These are phyloP conservation scores for Lepidostoma basale DNA, from an alignment of 1,140 invertebrate species.

Conservation along the genomic window DNA sequence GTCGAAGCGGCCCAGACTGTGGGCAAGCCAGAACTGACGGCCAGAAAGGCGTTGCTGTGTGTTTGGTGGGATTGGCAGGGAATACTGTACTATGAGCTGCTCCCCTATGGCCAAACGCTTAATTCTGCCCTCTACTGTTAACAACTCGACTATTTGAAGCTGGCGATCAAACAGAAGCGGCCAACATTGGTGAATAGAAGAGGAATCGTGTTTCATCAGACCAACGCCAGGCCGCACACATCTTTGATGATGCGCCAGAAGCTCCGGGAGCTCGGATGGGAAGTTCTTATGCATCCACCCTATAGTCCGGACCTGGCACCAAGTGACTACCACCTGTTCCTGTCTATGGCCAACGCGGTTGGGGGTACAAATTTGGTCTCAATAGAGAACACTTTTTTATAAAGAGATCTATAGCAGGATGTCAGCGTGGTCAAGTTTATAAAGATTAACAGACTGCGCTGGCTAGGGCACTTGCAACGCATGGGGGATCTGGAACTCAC, in stretches of 20 bases:
- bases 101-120: neutral
- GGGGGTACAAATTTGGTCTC: too few relatives aligned
- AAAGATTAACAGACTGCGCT: too few relatives aligned
- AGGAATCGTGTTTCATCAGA: slow-evolving; percentile 7
- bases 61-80: slow-evolving; percentile 7
- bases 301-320: slow-evolving; percentile 4
- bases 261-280: neutral
- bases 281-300: slow-evolving; percentile 13
- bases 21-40: slow-evolving; percentile 4
- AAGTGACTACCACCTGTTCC: slow-evolving; percentile 9
- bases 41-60: neutral
- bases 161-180: slow-evolving; percentile 1
- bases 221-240: slow-evolving; percentile 11
- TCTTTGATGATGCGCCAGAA: slow-evolving; percentile 11
- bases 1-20: too few relatives aligned
- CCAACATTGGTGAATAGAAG: slow-evolving; percentile 1
- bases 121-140: neutral
- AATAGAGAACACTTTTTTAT: too few relatives aligned
- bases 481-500: too few relatives aligned
- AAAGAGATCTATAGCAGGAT: too few relatives aligned
- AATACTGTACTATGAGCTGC: slow-evolving; percentile 11
- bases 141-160: slow-evolving; percentile 7
- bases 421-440: too few relatives aligned
- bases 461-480: too few relatives aligned
- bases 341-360: too few relatives aligned